Percentiles rank a stretch among this genome's conserved stretches.
Conservation (phyloP, 2,113 vertebrate species). For the Laterallus jamaicensis region DNA sequence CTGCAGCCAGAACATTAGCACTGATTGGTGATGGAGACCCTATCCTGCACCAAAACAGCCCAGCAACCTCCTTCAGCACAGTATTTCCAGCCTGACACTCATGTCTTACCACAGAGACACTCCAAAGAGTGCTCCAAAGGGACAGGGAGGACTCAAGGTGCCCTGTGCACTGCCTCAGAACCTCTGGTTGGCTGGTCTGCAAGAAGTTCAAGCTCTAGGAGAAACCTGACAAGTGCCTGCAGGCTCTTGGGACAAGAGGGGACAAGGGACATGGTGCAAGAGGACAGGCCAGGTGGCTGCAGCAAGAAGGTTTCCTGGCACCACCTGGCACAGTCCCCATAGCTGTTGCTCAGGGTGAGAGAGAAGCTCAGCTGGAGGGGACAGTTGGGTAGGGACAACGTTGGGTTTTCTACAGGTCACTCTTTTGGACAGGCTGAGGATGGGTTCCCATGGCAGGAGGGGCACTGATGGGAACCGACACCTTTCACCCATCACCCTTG, state of each 20-base stretch:
- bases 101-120: not conserved
- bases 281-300: not conserved
- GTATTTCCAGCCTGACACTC: not conserved
- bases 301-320: not conserved
- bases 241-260: not conserved
- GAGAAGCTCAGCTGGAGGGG: not conserved
- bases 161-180: not conserved
- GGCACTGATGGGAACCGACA: not conserved
- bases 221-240: not conserved
- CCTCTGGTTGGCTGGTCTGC: not conserved
- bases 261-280: not conserved
- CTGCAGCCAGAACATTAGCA: not conserved
- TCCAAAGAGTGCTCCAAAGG: not conserved
- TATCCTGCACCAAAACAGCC: not conserved
- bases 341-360: not conserved
- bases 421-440: not conserved
- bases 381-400: accelerated
- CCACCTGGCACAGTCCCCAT: accelerated
- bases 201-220: not conserved
- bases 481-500: not conserved
- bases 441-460: not conserved
- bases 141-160: not conserved
- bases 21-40: not conserved
- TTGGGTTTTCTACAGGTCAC: not conserved
- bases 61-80: not conserved